Percentiles rank a stretch among this genome's conserved stretches.
Conservation (phyloP, 2,888 invertebrate species). For the Yponomeuta malinellus region DNA sequence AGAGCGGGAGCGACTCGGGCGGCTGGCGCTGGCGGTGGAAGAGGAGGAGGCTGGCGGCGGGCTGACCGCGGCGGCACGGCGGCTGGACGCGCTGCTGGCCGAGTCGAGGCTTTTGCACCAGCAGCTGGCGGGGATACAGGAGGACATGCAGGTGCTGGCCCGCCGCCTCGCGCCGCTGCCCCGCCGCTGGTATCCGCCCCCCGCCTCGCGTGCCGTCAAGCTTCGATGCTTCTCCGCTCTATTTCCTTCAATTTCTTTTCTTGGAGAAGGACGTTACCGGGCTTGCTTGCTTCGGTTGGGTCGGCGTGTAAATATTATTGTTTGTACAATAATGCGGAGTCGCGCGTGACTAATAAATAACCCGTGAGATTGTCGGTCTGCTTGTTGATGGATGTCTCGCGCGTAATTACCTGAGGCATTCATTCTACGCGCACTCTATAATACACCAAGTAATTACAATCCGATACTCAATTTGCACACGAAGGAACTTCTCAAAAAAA, state of each 20-base stretch:
- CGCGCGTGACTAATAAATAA: not conserved
- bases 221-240: conserved; percentile 12
- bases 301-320: not conserved
- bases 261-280: not conserved
- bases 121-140: conserved; percentile 65
- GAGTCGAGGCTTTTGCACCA: conserved; percentile 63
- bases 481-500: not conserved
- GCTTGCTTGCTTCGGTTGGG: not conserved
- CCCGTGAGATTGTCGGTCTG: too few relatives aligned
- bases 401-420: too few relatives aligned
- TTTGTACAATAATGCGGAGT: not conserved
- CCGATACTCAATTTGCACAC: not conserved
- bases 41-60: conserved; percentile 50
- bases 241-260: conserved; percentile 15
- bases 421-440: too few relatives aligned
- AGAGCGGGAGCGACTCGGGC: conserved; percentile 59
- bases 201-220: not conserved
- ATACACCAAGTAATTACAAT: not conserved
- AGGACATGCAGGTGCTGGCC: conserved; percentile 73
- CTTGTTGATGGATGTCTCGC: too few relatives aligned
- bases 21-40: conserved; percentile 62
- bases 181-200: conserved; percentile 5
- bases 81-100: conserved; percentile 59
- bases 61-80: conserved; percentile 53
- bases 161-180: conserved; percentile 53